phyloP scores from a whole-genome alignment of 2,888 invertebrate species.

The Tyria jacobaeae region DNA sequence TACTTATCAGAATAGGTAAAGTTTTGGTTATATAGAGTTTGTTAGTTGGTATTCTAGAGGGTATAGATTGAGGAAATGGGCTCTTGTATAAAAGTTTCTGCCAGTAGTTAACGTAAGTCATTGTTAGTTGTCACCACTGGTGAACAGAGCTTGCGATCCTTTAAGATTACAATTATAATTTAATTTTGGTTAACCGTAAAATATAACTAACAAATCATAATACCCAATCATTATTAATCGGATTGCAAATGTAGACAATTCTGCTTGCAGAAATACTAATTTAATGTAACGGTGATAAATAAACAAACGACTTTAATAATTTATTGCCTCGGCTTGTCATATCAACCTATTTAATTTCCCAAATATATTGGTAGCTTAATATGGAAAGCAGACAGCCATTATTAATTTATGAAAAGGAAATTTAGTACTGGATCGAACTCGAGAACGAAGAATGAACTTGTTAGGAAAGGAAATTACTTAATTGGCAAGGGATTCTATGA shows the following conservation, averaged over 20 bases:
- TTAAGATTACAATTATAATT: too few relatives aligned
- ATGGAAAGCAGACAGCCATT: constrained; percentile 14
- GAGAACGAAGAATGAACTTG: background rate
- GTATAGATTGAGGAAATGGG: too few relatives aligned
- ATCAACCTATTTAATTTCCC: constrained; percentile 58
- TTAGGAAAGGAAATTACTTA: constrained; percentile 3
- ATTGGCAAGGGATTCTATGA: constrained; percentile 2
- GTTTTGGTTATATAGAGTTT: too few relatives aligned
- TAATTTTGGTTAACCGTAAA: background rate
- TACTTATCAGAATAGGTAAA: too few relatives aligned
- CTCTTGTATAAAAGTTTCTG: too few relatives aligned
- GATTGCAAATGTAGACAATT: constrained; percentile 1
- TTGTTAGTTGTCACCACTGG: too few relatives aligned
- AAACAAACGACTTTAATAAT: constrained; percentile 27
- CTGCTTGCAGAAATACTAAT: constrained; percentile 3
- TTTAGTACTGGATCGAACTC: constrained; percentile 15
- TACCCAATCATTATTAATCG: background rate
- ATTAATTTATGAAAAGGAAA: constrained; percentile 26
- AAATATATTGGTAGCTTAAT: constrained; percentile 25
- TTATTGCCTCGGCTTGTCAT: constrained; percentile 36
- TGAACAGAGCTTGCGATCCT: too few relatives aligned
- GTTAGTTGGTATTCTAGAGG: too few relatives aligned
- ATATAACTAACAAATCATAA: background rate
- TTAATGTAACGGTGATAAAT: constrained; percentile 19
- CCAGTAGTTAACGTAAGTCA: too few relatives aligned